These are phyloP conservation scores for Ceratotherium simum DNA, from an alignment of 2,113 vertebrate species.

Conservation along the genomic window DNA sequence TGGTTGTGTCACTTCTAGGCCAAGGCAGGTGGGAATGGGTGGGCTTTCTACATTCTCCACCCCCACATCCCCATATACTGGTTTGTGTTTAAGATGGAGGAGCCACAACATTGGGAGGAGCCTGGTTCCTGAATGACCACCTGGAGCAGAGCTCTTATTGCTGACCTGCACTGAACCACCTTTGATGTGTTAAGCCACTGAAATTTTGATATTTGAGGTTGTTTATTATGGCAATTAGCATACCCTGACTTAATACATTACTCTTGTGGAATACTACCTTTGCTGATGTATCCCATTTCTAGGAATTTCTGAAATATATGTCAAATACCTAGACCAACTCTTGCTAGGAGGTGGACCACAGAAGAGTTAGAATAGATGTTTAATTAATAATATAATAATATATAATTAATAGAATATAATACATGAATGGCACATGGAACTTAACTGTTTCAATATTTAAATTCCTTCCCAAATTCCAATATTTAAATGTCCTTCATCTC, in stretches of 20 bases:
- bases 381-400: not conserved
- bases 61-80: not conserved
- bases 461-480: not conserved
- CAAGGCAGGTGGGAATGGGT: not conserved
- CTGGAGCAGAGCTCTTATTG: not conserved
- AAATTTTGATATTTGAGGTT: slow-evolving; percentile 12
- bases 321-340: not conserved
- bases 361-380: not conserved
- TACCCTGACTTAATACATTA: not conserved
- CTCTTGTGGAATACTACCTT: not conserved
- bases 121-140: not conserved
- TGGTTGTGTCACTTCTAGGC: not conserved
- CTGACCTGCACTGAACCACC: not conserved
- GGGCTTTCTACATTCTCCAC: not conserved
- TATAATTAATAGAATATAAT: not conserved
- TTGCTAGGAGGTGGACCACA: not conserved
- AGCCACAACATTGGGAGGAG: not conserved
- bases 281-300: not conserved
- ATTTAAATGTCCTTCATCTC: not conserved
- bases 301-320: not conserved
- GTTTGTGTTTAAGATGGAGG: not conserved
- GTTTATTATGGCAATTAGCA: not conserved
- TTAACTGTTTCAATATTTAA: not conserved
- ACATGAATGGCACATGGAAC: not conserved
- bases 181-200: not conserved